phyloP scores from a whole-genome alignment of 92 coral and sea anemone species.

The Parazoanthus swiftii region DNA sequence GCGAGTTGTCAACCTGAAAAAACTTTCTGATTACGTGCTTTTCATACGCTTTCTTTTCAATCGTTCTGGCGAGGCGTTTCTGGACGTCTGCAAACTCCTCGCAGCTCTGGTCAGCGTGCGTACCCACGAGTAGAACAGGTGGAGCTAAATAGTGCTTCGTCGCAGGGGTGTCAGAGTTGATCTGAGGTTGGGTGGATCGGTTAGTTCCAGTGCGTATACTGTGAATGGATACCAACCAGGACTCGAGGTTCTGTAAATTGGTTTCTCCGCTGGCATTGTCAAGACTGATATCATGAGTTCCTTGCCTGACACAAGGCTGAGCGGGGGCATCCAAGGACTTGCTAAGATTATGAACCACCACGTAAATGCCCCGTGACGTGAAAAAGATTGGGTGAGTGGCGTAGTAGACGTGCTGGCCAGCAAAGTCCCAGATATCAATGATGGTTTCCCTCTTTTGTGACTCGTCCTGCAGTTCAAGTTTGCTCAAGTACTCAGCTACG shows the following conservation, averaged over 20 bases:
- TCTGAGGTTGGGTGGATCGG: background rate
- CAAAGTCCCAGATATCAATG: constrained; percentile 61
- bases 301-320: constrained; percentile 40
- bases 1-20: constrained; percentile 50
- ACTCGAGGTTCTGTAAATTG: constrained; percentile 45
- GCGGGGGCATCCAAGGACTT: constrained; percentile 43
- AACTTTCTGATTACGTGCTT: constrained; percentile 44
- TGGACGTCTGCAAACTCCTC: constrained; percentile 14
- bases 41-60: constrained; percentile 43
- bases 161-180: background rate
- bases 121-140: constrained; percentile 55
- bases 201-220: constrained; percentile 26
- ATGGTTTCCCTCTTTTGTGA: constrained; percentile 28
- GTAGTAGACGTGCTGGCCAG: constrained; percentile 55
- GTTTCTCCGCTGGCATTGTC: constrained; percentile 45
- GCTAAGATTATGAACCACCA: constrained; percentile 46
- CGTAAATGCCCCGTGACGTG: constrained; percentile 47
- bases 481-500: constrained; percentile 42
- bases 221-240: constrained; percentile 60
- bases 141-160: constrained; percentile 43
- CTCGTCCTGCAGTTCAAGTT: background rate
- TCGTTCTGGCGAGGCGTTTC: constrained; percentile 12
- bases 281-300: constrained; percentile 4
- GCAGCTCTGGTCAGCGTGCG: constrained; percentile 46
- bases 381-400: constrained; percentile 56